Evolutionary conservation across 2,888 invertebrate species (phyloP).

Genomic region (Leuctra nigra): DNA sequence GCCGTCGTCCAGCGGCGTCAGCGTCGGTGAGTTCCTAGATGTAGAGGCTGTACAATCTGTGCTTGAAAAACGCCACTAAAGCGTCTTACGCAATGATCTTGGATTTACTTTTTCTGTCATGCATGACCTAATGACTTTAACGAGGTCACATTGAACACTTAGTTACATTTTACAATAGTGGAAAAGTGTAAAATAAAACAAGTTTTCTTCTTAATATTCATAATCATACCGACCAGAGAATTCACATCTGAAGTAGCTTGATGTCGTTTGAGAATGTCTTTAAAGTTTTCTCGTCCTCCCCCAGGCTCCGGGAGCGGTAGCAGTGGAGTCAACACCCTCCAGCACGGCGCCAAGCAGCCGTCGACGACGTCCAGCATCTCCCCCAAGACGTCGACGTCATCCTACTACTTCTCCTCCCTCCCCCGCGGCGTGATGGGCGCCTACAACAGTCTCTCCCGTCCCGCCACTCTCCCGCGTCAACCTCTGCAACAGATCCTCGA

Average conservation of each 20-base stretch:
- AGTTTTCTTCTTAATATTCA: no score
- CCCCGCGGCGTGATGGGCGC: conserved; percentile 43
- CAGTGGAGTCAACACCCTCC: conserved; percentile 27
- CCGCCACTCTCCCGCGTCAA: conserved; percentile 45
- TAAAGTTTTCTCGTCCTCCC: conserved; percentile 26
- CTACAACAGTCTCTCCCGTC: conserved; percentile 43
- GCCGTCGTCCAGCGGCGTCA: conserved; percentile 45
- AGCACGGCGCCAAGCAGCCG: conserved; percentile 23
- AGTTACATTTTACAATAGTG: no score
- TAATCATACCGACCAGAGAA: no score
- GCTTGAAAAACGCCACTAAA: no score
- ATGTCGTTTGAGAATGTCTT: no score
- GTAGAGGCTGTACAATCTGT: no score
- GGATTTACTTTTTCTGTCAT: no score
- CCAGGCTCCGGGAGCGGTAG: conserved; percentile 28
- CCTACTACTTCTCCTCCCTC: conserved; percentile 43
- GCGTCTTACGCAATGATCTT: no score
- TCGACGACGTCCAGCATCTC: conserved; percentile 19
- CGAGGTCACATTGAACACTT: no score
- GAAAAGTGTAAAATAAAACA: no score
- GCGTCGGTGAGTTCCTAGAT: conserved; percentile 47
- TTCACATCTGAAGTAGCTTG: no score
- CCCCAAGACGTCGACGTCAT: conserved; percentile 18
- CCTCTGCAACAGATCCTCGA: conserved; percentile 40
- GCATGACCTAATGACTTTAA: no score